Evolutionary conservation across 2,113 vertebrate genomes (phyloP), one percentile per base, ranked within the genome.

Genomic region (Pavo muticus): DNA sequence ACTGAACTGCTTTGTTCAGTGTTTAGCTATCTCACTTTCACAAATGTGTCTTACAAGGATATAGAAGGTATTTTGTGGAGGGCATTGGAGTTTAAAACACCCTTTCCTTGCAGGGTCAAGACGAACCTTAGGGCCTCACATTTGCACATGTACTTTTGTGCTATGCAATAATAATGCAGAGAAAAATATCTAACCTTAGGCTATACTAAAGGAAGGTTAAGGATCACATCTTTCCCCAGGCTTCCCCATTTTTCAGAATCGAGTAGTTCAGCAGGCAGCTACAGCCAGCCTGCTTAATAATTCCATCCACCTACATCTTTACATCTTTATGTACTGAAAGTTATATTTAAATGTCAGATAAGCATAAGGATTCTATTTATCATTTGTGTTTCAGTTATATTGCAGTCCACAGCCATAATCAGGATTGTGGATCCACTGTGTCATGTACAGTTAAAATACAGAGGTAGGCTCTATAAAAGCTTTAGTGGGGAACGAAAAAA

Each of bases 361-460:
- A 83, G 29, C 35, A 25, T 67, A 94, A 83, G 64, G 39, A 67
- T 39, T 76, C 18, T 64, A 5, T 44, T 93, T 77, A 39, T 85
- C 72, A 50, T 88, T 94, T 71, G 32, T 85, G n/a, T 80, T 80
- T 17, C 2, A 1, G 39, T 70, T 91, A 35, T 92, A 64, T 77
- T 85, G 30, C 29, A 90, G 47, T 54, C 40, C 57, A 67, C 39
- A 63, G 30, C 42, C 29, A 14, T 83, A 92, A 79, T 1, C 52
- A 42, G 24, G n/a, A 76, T 76, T 89, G 45, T 75, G 54, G 44
- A 87, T 92, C 27, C 60, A 44, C 82, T 74, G 5, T 68, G 32
- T 89, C 60, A 85, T 39, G n/a, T 92, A 72, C 23, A 64, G 47
- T 92, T 88, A 78, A 93, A 93, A 84, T 64, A 77, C 20, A 87